phyloP scores from a whole-genome alignment of 2,797 vertebrate species.

The Aulostomus chinensis region DNA sequence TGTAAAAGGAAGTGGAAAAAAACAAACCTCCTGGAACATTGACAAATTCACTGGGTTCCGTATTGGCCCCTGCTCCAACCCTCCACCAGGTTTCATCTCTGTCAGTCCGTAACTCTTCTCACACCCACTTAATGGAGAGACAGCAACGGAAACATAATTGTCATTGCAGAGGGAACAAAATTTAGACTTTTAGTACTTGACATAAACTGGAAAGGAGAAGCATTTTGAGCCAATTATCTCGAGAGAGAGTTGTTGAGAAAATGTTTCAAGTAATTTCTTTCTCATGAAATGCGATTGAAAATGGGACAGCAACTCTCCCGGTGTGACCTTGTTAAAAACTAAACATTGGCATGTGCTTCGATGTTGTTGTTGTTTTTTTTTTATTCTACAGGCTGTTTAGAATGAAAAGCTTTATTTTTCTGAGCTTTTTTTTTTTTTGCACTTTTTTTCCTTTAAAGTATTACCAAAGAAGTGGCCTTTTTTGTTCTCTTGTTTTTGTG shows the following conservation, averaged over 20 bases:
- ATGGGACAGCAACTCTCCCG: slow-evolving; percentile 8
- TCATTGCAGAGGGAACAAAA: too few relatives aligned
- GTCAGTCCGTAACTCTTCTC: too few relatives aligned
- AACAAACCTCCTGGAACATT: too few relatives aligned
- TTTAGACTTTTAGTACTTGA: slow-evolving; percentile 2
- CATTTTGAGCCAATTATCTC: slow-evolving; percentile 1
- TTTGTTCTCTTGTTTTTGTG: slow-evolving; percentile 49
- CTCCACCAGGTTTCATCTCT: too few relatives aligned
- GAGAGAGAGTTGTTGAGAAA: slow-evolving; percentile 7
- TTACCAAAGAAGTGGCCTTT: slow-evolving; percentile 43
- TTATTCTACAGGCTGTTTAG: slow-evolving; percentile 8
- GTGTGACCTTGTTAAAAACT: slow-evolving; percentile 42
- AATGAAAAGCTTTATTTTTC: slow-evolving; percentile 37
- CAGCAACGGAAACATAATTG: too few relatives aligned
- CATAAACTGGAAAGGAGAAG: slow-evolving; percentile 7
- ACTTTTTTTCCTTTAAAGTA: slow-evolving; percentile 35
- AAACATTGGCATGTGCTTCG: not conserved
- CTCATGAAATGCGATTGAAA: slow-evolving; percentile 26
- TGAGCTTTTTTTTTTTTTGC: slow-evolving; percentile 11
- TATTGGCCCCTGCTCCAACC: too few relatives aligned
- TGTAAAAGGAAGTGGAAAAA: too few relatives aligned
- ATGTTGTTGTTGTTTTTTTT: not conserved
- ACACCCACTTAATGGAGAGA: too few relatives aligned
- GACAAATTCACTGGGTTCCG: too few relatives aligned
- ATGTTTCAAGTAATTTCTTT: slow-evolving; percentile 32